These are phyloP conservation scores for Chelon labrosus DNA, from an alignment of 2,797 vertebrate species.

Conservation along the genomic window DNA sequence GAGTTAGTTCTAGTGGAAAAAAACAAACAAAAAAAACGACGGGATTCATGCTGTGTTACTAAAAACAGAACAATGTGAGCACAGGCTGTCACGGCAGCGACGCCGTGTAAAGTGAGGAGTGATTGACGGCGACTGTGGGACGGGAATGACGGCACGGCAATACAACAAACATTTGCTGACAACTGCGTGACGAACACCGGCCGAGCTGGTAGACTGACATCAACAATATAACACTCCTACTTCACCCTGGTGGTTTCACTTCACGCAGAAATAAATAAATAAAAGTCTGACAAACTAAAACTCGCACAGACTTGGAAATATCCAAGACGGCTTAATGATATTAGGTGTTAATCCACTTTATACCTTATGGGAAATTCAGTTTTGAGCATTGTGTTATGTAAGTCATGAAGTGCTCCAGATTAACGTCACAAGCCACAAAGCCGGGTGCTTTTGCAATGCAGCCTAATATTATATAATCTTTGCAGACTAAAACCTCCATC, in stretches of 20 bases:
- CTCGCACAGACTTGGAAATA: slow-evolving; percentile 30
- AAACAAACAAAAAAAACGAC: slow-evolving; percentile 19
- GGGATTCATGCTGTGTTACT: slow-evolving; percentile 39
- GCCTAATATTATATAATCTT: slow-evolving; percentile 65
- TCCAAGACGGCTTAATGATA: slow-evolving; percentile 38
- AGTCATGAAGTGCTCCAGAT: slow-evolving; percentile 66
- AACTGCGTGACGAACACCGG: slow-evolving; percentile 56
- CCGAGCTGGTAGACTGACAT: slow-evolving; percentile 60
- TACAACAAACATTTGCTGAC: slow-evolving; percentile 64
- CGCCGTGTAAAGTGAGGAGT: slow-evolving; percentile 56
- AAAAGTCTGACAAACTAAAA: background rate
- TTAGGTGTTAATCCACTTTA: slow-evolving; percentile 58
- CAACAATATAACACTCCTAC: slow-evolving; percentile 41
- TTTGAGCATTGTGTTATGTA: slow-evolving; percentile 72
- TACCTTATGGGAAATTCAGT: slow-evolving; percentile 51
- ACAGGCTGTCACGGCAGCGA: slow-evolving; percentile 44
- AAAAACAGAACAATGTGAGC: slow-evolving; percentile 68
- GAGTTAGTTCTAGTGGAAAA: slow-evolving; percentile 16
- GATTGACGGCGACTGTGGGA: slow-evolving; percentile 70
- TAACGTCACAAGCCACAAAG: slow-evolving; percentile 64
- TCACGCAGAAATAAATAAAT: background rate
- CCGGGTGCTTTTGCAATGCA: slow-evolving; percentile 46
- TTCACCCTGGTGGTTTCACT: slow-evolving; percentile 26
- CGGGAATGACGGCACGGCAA: slow-evolving; percentile 65
- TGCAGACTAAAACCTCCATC: slow-evolving; percentile 39